Conservation (phyloP, 2,113 vertebrate genomes). For the Platysternon megacephalum region DNA sequence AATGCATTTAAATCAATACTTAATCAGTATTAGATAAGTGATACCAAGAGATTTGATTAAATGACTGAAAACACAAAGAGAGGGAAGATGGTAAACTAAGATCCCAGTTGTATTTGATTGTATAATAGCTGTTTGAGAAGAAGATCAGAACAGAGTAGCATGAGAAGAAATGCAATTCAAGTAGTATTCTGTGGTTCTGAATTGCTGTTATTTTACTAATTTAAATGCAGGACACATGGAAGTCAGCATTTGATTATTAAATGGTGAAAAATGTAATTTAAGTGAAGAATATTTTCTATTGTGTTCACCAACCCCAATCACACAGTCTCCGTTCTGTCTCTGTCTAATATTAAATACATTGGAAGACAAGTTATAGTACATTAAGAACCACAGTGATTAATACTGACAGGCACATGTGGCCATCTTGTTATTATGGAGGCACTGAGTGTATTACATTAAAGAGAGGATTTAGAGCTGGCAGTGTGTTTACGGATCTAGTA, state of each 20-base stretch:
- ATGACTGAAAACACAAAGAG: not conserved
- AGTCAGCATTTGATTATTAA: not conserved
- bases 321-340: not conserved
- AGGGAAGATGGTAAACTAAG: not conserved
- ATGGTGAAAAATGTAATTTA: not conserved
- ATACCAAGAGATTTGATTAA: not conserved
- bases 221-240: not conserved
- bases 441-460: not conserved
- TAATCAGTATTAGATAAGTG: not conserved
- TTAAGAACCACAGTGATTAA: slow-evolving; percentile 18
- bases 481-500: not conserved
- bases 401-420: not conserved
- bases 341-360: slow-evolving; percentile 22
- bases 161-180: not conserved
- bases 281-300: not conserved
- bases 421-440: not conserved
- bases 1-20: not conserved
- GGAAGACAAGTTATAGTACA: slow-evolving; percentile 6
- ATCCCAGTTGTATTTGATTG: not conserved
- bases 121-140: not conserved
- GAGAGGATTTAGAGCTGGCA: not conserved
- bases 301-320: not conserved
- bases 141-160: not conserved
- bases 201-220: not conserved
- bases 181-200: not conserved